These are phyloP conservation scores for Nasonia longicornis DNA, from an alignment of 1,140 invertebrate species.

Conservation along the genomic window DNA sequence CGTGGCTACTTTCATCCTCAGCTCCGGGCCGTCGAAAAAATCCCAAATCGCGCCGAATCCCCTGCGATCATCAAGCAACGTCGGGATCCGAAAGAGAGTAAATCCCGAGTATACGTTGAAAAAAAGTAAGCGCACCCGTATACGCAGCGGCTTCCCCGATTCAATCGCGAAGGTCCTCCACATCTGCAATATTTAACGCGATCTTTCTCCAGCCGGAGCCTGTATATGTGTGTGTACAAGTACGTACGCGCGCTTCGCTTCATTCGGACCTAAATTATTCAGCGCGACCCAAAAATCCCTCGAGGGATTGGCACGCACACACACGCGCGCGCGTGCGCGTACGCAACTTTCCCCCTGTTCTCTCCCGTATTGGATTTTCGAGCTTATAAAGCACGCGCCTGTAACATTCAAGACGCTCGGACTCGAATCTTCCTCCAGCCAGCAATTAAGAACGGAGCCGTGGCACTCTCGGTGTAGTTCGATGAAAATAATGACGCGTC, in stretches of 20 bases:
- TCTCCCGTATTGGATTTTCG: conserved; percentile 31
- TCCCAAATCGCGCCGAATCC: not conserved
- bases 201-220: not conserved
- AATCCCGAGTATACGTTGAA: no score
- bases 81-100: not conserved
- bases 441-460: conserved; percentile 26
- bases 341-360: not conserved
- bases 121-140: not conserved
- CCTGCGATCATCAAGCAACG: not conserved
- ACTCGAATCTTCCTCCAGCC: not conserved
- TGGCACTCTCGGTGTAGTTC: not conserved
- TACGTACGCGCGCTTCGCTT: not conserved
- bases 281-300: conserved; percentile 40
- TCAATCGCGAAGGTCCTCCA: conserved; percentile 13
- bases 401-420: conserved; percentile 25
- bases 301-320: conserved; percentile 30
- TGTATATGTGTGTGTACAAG: not conserved
- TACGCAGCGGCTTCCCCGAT: not conserved
- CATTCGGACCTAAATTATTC: conserved; percentile 35
- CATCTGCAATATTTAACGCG: conserved; percentile 40
- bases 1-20: not conserved
- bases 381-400: conserved; percentile 34
- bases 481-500: conserved; percentile 37
- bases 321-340: not conserved
- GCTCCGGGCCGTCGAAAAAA: not conserved